phyloP scores from a whole-genome alignment of 2,888 invertebrate species.

The Tetranychus truncatus region DNA sequence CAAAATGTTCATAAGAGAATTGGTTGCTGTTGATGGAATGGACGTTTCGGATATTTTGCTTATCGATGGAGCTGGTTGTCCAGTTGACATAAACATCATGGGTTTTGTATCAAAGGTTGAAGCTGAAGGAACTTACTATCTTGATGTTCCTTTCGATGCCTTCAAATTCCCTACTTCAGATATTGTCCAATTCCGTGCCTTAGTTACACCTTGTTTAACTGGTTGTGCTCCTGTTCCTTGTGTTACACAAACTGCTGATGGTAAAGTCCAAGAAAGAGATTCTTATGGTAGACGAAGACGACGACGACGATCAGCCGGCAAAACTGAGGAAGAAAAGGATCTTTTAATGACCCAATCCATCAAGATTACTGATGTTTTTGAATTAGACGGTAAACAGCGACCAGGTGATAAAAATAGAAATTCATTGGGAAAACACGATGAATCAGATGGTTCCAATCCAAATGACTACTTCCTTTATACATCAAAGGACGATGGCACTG shows the following conservation, averaged over 20 bases:
- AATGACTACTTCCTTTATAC: background rate
- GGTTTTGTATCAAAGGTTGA: constrained; percentile 65
- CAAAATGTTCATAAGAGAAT: constrained; percentile 81
- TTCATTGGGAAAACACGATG: background rate
- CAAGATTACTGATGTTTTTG: constrained; percentile 10
- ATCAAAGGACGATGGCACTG: background rate
- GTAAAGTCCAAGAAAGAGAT: constrained; percentile 1
- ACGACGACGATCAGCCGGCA: background rate
- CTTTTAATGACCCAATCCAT: constrained; percentile 5
- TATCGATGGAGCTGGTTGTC: constrained; percentile 79
- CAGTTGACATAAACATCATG: constrained; percentile 83
- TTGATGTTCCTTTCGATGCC: constrained; percentile 77
- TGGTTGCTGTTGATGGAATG: constrained; percentile 82
- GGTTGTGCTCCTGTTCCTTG: constrained; percentile 76
- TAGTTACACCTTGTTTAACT: constrained; percentile 84
- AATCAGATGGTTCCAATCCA: background rate
- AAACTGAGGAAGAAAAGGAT: constrained; percentile 10
- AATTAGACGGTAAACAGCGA: background rate
- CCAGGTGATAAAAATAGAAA: background rate
- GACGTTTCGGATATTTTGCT: constrained; percentile 79
- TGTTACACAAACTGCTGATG: constrained; percentile 29
- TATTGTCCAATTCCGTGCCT: constrained; percentile 77
- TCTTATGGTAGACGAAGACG: constrained; percentile 9
- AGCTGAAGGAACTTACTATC: constrained; percentile 40
- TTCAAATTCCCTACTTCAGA: constrained; percentile 94